Evolutionary conservation across 2,113 vertebrate genomes (phyloP), one percentile per base, ranked within the genome.

Genomic region (Catagonus wagneri): DNA sequence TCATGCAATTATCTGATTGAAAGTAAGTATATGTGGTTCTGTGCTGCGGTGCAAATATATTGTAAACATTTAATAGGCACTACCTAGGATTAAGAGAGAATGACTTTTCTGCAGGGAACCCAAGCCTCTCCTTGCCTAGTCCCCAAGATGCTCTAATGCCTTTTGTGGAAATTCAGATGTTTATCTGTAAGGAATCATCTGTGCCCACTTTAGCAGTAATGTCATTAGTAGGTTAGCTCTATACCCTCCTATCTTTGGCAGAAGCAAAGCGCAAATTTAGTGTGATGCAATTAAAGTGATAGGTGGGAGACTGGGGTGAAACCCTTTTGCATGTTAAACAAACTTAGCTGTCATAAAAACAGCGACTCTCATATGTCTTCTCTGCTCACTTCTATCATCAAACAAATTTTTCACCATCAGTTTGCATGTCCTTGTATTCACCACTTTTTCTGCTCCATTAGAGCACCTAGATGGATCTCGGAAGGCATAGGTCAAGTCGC

Each of bases 401-500:
- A 97, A 97, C 97, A 98, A 97, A 98, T 97, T 98, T 98, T 98
- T 98, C 97, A 80, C 97, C 95, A 96, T 97, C 97, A 15, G 98
- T 98, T 98, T 98, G 98, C 98, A 98, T 98, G 95, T 98, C 98
- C 98, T 98, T 97, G 97, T 97, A 98, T 97, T 98, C 97, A 96
- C 83, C 96, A 98, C 97, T 98, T 98, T 98, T 99, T 98, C 98
- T 99, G 98, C 98, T 98, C 98, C 98, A 98, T 98, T 99, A 98
- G 98, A 98, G 98, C 98, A 98, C 98, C 99, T 98, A 98, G 98
- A 98, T 98, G 97, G 98, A 98, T 98, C 98, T 98, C 95, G 17
- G 97, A 98, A 98, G 98, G 98, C 98, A 98, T 89, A 98, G 99
- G 99, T 99, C 99, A 99, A 99, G 98, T 98, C 96, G 98, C 98